phyloP scores from a whole-genome alignment of 2,797 vertebrate species.

The Loriculus beryllinus region DNA sequence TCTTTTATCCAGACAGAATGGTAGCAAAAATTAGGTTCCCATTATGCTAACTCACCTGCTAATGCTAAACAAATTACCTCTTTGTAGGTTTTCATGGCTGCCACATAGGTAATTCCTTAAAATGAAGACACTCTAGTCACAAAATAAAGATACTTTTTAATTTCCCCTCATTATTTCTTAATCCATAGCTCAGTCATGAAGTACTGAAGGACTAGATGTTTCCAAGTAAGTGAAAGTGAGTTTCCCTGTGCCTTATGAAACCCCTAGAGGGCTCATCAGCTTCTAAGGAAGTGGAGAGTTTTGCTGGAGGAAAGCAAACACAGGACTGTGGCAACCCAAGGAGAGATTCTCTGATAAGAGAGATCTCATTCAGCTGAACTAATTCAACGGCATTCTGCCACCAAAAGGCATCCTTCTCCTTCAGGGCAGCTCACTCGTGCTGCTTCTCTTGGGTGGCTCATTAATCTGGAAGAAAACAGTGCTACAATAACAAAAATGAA shows the following conservation, averaged over 20 bases:
- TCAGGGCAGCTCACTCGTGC: not conserved
- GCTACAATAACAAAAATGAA: not conserved
- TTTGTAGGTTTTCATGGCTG: not conserved
- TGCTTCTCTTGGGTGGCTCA: not conserved
- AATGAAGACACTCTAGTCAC: not conserved
- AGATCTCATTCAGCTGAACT: not conserved
- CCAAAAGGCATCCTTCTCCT: not conserved
- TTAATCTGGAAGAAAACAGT: not conserved
- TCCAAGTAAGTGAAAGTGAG: not conserved
- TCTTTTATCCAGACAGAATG: not conserved
- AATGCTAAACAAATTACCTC: not conserved
- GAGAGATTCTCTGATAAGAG: not conserved
- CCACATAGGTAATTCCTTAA: not conserved
- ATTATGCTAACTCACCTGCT: not conserved
- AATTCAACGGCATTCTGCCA: not conserved
- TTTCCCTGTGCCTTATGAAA: not conserved
- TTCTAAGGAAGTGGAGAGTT: not conserved
- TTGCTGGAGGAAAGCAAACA: not conserved
- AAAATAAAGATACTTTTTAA: not conserved
- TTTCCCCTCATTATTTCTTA: not conserved
- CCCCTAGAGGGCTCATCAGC: not conserved
- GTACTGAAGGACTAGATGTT: not conserved
- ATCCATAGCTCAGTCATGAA: not conserved
- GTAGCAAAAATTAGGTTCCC: not conserved
- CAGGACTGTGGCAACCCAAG: accelerated